Evolutionary conservation across 1,140 invertebrate genomes (phyloP), one percentile per base, ranked within the genome.

Genomic region (Procambarus clarkii): DNA sequence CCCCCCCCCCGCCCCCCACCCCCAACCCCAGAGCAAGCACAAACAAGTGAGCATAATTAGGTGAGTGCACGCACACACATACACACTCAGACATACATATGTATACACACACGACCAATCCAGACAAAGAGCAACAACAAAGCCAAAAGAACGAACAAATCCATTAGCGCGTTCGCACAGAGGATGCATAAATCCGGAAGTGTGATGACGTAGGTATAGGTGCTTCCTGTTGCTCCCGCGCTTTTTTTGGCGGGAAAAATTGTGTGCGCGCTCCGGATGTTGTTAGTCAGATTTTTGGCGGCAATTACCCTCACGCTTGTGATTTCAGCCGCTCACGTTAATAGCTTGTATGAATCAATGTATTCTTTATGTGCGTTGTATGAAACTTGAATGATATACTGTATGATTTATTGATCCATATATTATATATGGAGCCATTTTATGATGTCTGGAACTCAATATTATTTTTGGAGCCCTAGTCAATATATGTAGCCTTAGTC

Each of bases 221-320:
- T 18, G 60, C 21, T 64, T 64, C 60, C 60, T 64, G 60, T 64
- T 18, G 60, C 18, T 64, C 60, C 60, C 60, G 60, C 60, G 60
- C 60, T 64, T 64, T 64, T 64, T 64, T 64, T 18, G 4, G 9
- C 21, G 60, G 60, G 60, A 64, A 64, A 64, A 15, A 15, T 64
- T 15, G 21, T 4, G 21, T 4, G 60, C 60, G 15, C 60, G 18
- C 60, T 18, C 60, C 11, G 60, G 60, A 64, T 21, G 60, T 64
- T 64, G 60, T 64, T 64, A 64, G 60, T 64, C 21, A 64, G 60
- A 64, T 64, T 64, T 64, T 64, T 64, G 60, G 60, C 60, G 60
- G 60, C 21, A 64, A 64, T 64, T 64, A 64, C 18, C 21, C 11
- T 7, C 18, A 64, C 60, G 18, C 60, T 64, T 64, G 60, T 64